These are phyloP conservation scores for Microctenopoma stevenorrisi DNA, from an alignment of 2,797 vertebrate genomes.

Conservation along the genomic window DNA sequence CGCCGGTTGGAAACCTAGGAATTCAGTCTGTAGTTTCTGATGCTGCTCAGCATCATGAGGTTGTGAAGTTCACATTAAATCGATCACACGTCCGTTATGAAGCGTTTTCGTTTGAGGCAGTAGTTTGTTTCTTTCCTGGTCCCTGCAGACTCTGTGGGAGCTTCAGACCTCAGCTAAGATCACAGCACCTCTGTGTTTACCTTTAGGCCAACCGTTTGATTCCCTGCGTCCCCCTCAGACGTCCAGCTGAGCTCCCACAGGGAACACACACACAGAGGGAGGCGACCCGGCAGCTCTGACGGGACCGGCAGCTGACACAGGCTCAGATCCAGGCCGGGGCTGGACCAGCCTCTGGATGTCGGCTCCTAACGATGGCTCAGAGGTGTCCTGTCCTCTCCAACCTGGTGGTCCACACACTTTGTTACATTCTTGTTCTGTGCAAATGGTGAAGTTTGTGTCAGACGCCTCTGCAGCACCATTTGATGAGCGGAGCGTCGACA, in stretches of 20 bases:
- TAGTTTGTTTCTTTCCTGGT: not conserved
- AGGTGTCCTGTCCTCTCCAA: slow-evolving; percentile 40
- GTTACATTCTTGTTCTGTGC: slow-evolving; percentile 76
- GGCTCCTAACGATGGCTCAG: slow-evolving; percentile 54
- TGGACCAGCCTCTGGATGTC: not conserved
- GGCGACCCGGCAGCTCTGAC: slow-evolving; percentile 10
- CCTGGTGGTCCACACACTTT: slow-evolving; percentile 83
- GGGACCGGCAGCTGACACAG: slow-evolving; percentile 78
- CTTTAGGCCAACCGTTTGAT: slow-evolving; percentile 75
- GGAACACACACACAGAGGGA: slow-evolving; percentile 55
- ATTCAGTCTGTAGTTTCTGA: too few species aligned
- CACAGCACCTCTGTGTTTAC: slow-evolving; percentile 73
- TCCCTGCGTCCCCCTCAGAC: slow-evolving; percentile 42
- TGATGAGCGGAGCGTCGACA: slow-evolving; percentile 31
- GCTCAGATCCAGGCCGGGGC: slow-evolving; percentile 56
- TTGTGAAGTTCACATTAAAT: too few species aligned
- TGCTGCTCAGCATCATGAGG: too few species aligned
- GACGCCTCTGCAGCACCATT: slow-evolving; percentile 41
- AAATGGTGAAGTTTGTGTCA: slow-evolving; percentile 72
- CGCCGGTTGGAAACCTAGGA: too few species aligned
- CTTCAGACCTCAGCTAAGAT: slow-evolving; percentile 68
- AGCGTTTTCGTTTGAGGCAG: too few species aligned
- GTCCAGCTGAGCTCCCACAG: slow-evolving; percentile 50
- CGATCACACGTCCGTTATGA: too few species aligned
- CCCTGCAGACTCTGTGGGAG: slow-evolving; percentile 41